Evolutionary conservation across 1,140 invertebrate species (phyloP).

Genomic region (Homalodisca vitripennis): DNA sequence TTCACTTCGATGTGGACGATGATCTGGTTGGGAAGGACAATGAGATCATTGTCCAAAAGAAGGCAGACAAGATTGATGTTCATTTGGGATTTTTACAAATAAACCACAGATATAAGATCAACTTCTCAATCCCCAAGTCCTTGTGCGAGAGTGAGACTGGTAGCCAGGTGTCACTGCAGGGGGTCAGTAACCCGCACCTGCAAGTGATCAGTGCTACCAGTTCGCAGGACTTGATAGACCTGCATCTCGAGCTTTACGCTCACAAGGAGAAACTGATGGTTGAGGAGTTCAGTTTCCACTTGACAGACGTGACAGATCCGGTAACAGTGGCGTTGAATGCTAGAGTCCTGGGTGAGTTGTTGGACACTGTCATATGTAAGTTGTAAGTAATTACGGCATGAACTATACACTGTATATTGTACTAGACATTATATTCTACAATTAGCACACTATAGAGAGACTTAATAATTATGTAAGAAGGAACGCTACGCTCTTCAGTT

Average conservation of each 20-base stretch:
- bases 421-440: too few species aligned
- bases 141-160: not conserved
- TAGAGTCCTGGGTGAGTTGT: constrained; percentile 1
- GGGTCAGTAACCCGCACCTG: constrained; percentile 47
- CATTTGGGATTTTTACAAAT: constrained; percentile 50
- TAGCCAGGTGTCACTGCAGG: constrained; percentile 1
- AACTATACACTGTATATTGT: too few species aligned
- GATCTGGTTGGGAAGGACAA: constrained; percentile 44
- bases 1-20: constrained; percentile 46
- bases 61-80: constrained; percentile 43
- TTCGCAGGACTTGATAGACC: constrained; percentile 44
- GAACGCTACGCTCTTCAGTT: too few species aligned
- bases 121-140: constrained; percentile 15
- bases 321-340: constrained; percentile 38
- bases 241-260: constrained; percentile 53
- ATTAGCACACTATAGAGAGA: too few species aligned
- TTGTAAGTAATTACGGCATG: too few species aligned
- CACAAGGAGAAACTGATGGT: constrained; percentile 54
- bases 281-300: constrained; percentile 50
- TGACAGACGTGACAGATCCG: constrained; percentile 48
- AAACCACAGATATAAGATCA: constrained; percentile 46
- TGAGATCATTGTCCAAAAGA: constrained; percentile 46
- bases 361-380: too few species aligned
- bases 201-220: constrained; percentile 43
- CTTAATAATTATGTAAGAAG: too few species aligned